Evolutionary conservation across 2,113 vertebrate genomes (phyloP), one percentile per base, ranked within the genome.

Genomic region (Athene noctua): DNA sequence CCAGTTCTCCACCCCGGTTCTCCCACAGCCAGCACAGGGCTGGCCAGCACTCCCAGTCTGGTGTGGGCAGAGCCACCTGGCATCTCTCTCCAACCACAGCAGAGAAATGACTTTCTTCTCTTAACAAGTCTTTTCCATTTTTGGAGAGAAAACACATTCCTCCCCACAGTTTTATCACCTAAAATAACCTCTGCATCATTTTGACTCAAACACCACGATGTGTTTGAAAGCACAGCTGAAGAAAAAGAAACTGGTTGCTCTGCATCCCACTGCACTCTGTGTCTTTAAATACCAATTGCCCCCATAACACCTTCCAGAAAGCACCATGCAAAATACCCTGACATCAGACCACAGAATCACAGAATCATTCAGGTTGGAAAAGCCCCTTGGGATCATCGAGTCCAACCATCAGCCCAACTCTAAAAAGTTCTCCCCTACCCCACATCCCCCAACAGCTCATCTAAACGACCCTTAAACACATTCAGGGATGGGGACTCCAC

Each of bases 21-120:
- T 34, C 25, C 47, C 2, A 1, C 38, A 42, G 30, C 12, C 5
- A 1, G 38, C 29, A 36, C 0, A 0, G 34, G 51, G 29, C 59
- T n/a, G 36, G 34, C 20, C 74, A 73, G 38, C 4, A 4, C 23
- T 57, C 30, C 49, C 63, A 63, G 32, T 8, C n/a, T 2, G 9
- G 49, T 0, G 6, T 34, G 42, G 32, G 36, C 34, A 71, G 58
- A 82, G 27, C 36, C 36, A 29, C 29, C 34, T 1, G 0, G 34
- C 52, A 23, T 13, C 27, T 13, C 30, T 19, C 55, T 59, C 38
- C 44, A 65, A 10, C 11, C 2, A 0, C 36, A 63, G 44, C 14
- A 54, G 20, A 72, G 44, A 78, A 78, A 78, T 1, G 1, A 4
- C 22, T 63, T 49, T 57, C 63, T 63, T 34, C 23, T 82, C 78